Percentiles rank a stretch among this genome's conserved stretches.
These are phyloP conservation scores for Micronisus gabar DNA, from an alignment of 2,113 vertebrate species.

Conservation along the genomic window DNA sequence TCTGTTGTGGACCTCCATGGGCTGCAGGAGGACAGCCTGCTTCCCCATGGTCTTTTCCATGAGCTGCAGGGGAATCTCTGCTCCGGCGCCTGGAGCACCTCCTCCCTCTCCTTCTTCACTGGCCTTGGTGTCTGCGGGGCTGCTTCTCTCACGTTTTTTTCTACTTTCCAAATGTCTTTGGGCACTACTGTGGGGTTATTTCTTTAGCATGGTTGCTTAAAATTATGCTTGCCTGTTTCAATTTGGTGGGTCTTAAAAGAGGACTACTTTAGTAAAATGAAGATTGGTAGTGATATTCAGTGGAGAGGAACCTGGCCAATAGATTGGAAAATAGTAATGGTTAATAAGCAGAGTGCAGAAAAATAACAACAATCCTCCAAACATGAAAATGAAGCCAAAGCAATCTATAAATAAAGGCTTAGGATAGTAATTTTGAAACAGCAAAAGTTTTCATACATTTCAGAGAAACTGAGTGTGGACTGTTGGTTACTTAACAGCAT, in stretches of 20 bases:
- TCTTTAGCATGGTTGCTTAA: not conserved
- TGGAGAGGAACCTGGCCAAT: not conserved
- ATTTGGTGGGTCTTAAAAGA: not conserved
- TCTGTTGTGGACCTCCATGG: no score
- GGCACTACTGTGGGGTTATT: not conserved
- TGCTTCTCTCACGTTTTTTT: not conserved
- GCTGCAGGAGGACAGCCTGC: not conserved
- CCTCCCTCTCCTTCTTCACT: not conserved
- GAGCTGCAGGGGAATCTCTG: not conserved
- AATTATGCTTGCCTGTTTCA: not conserved
- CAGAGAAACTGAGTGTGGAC: not conserved
- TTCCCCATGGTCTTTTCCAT: no score
- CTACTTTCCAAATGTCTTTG: not conserved
- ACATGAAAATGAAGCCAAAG: not conserved
- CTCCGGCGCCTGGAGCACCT: accelerated
- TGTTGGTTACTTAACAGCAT: not conserved
- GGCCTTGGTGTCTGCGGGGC: not conserved
- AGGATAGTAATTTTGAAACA: not conserved
- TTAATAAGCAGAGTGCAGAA: not conserved
- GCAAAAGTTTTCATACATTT: not conserved
- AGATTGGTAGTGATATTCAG: not conserved
- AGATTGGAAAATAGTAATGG: not conserved
- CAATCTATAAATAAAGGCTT: not conserved
- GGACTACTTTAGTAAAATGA: not conserved
- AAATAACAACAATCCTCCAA: not conserved